A percentile compares a stretch with the other conserved stretches of the same genome.
Evolutionary conservation across 2,113 vertebrate species (phyloP).

Genomic region (Diadophis punctatus): DNA sequence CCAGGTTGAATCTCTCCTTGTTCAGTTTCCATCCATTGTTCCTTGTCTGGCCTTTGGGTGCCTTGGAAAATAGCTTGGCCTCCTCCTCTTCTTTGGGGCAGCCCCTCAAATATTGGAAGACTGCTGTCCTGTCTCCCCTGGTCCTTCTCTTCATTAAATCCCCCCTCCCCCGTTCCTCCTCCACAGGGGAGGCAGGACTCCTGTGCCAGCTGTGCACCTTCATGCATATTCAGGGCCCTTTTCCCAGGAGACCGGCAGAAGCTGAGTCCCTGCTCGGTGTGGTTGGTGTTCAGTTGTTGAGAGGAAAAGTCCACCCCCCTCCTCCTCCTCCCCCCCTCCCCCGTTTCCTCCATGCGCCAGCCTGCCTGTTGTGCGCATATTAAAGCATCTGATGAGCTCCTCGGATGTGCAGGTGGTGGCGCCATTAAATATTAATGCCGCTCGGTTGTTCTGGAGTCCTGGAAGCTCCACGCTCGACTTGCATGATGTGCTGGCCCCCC

Average conservation of each 20-base stretch:
- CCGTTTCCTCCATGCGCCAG: slow-evolving; percentile 6
- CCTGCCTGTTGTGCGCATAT: slow-evolving; percentile 50
- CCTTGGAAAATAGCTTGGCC: too few relatives aligned
- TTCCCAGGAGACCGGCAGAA: slow-evolving; percentile 48
- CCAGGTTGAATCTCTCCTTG: too few relatives aligned
- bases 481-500: not conserved
- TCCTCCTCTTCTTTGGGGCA: too few relatives aligned
- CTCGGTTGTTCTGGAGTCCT: slow-evolving; percentile 55
- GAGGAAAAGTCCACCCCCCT: not conserved
- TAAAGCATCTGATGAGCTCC: slow-evolving; percentile 63
- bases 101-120: too few relatives aligned
- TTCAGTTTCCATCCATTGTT: too few relatives aligned
- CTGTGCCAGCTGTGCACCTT: not conserved
- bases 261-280: not conserved
- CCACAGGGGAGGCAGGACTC: not conserved
- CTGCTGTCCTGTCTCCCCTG: too few relatives aligned
- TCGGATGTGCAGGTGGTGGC: slow-evolving; percentile 56
- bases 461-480: not conserved
- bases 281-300: not conserved
- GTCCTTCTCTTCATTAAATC: too few relatives aligned
- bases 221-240: slow-evolving; percentile 65
- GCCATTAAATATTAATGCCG: slow-evolving; percentile 68
- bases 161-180: too few relatives aligned
- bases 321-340: not conserved
- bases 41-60: too few relatives aligned